Base-by-base conservation (phyloP, 1,140 invertebrate genomes). In the Sinonovacula constricta region DNA sequence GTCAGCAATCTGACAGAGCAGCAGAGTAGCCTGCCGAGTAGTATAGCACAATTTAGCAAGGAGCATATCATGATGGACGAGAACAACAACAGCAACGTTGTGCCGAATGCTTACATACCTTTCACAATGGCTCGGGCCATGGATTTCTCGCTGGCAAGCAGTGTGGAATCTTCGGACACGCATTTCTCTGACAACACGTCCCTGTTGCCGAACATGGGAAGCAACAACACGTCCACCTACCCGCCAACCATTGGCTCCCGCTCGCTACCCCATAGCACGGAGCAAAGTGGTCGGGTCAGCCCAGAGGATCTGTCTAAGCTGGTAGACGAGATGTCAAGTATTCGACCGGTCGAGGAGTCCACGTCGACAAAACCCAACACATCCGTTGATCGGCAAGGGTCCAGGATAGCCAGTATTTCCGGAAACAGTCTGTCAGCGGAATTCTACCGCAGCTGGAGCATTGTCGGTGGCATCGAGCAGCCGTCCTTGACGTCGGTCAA, bases 251-350 rank as follows among this genome's bases (percentile, higher is more conserved):
- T 7, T 2, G 59, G 63, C 3, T 12, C 39, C 7, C 67, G 54
- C 31, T 78, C 75, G 1, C 36, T 33, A 15, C 66, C 54, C 15
- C 18, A 51, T 2, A 78, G 65, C 28, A 60, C 36, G 26, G 65
- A 22, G 10, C 65, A 22, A 24, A 76, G 74, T 39, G 65, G 74
- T 14, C 62, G 24, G 15, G 36, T 59, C 3, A 78, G 75, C 30
- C 66, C 75, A 15, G 75, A 78, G 36, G 75, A 78, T 24, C 33
- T 78, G 57, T 78, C 75, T 0, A 78, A 78, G 33, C 66, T 78
- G 31, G 75, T 78, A 12, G 56, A 78, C 63, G 75, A 78, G 54
- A 78, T 78, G 75, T 78, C 75, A 18, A 69, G 66, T 39, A 78
- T 78, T n/a, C 56, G 75, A 22, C 72, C 72, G 24, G 72, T 67